A percentile compares a stretch with the other conserved stretches of the same genome.
These are phyloP conservation scores for Glaucidium brasilianum DNA, from an alignment of 2,113 vertebrate species.

Conservation along the genomic window DNA sequence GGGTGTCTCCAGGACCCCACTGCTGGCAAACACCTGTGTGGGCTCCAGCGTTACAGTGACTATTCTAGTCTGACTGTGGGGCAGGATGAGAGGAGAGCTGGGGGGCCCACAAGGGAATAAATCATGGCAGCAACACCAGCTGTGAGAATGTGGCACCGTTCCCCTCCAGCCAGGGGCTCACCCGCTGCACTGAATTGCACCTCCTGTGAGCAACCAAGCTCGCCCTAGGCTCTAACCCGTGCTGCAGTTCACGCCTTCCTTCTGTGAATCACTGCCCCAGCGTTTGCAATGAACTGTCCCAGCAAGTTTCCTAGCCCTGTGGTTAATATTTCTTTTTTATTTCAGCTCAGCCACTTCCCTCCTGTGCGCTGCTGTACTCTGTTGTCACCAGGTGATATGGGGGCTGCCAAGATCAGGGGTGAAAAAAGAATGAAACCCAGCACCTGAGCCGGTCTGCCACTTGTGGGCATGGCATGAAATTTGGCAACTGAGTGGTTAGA, in stretches of 20 bases:
- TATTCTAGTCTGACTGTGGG: background rate
- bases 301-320: background rate
- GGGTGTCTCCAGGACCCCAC: background rate
- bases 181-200: background rate
- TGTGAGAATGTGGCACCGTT: accelerated
- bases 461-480: background rate
- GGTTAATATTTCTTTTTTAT: background rate
- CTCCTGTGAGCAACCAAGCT: background rate
- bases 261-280: background rate
- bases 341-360: background rate
- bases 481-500: background rate
- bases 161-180: background rate
- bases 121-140: background rate
- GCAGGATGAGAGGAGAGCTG: background rate
- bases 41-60: background rate
- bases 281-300: background rate
- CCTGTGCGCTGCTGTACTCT: accelerated
- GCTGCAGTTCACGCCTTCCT: background rate
- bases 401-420: background rate
- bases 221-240: background rate
- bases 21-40: background rate
- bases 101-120: background rate
- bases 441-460: background rate
- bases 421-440: background rate
- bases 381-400: background rate